Evolutionary conservation across 1,140 invertebrate species (phyloP).

Genomic region (Drosophila fuyamai): DNA sequence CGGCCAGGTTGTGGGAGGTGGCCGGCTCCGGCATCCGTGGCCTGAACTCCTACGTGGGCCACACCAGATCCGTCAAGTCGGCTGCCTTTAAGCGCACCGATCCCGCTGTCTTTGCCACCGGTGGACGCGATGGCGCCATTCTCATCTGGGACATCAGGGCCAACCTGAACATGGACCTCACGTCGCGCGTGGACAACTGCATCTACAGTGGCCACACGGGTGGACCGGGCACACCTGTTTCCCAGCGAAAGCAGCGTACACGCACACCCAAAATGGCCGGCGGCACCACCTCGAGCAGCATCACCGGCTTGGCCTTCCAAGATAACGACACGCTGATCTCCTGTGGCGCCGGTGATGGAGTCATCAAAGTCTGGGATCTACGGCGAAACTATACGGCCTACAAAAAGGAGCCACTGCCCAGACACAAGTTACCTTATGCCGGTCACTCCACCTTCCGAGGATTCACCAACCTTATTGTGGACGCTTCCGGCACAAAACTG

Average conservation of each 20-base stretch:
- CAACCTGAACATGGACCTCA: slow-evolving; percentile 84
- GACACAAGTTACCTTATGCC: slow-evolving; percentile 89
- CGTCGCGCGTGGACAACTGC: slow-evolving; percentile 87
- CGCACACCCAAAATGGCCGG: slow-evolving; percentile 77
- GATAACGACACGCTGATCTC: slow-evolving; percentile 91
- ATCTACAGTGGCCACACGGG: slow-evolving; percentile 87
- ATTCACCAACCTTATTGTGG: slow-evolving; percentile 91
- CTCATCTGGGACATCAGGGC: slow-evolving; percentile 92
- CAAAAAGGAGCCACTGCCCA: slow-evolving; percentile 89
- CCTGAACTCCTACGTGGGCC: slow-evolving; percentile 88
- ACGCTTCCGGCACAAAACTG: slow-evolving; percentile 88
- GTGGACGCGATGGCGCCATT: slow-evolving; percentile 93
- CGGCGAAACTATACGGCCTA: slow-evolving; percentile 91
- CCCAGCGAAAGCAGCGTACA: slow-evolving; percentile 84
- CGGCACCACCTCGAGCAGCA: slow-evolving; percentile 86
- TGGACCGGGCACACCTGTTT: slow-evolving; percentile 85
- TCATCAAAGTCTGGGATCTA: slow-evolving; percentile 95
- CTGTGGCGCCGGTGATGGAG: slow-evolving; percentile 92
- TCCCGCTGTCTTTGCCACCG: slow-evolving; percentile 92
- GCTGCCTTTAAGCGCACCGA: slow-evolving; percentile 89
- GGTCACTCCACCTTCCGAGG: slow-evolving; percentile 89
- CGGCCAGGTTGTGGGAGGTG: slow-evolving; percentile 90
- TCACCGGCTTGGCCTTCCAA: slow-evolving; percentile 91
- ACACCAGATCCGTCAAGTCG: slow-evolving; percentile 92
- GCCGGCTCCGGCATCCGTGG: slow-evolving; percentile 86